Conservation (phyloP, 2,888 invertebrate genomes). For the Belgica antarctica region DNA sequence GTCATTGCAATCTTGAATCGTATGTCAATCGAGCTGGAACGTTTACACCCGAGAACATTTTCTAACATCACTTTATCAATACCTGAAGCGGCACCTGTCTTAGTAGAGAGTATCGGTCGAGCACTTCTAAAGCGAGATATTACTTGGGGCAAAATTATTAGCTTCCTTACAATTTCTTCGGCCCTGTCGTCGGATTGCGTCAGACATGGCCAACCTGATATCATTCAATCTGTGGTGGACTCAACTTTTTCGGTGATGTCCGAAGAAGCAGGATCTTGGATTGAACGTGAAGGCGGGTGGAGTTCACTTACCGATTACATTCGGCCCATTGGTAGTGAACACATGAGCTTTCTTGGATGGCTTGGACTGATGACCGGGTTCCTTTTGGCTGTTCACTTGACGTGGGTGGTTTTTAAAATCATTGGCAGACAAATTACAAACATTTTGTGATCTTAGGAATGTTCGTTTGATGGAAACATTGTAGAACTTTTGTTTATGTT, state of each 20-base stretch:
- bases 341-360: conserved; percentile 14
- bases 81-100: background rate
- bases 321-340: conserved; percentile 25
- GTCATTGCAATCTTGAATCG: conserved; percentile 24
- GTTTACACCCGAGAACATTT: conserved; percentile 19
- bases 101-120: conserved; percentile 18
- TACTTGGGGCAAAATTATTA: conserved; percentile 38
- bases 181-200: conserved; percentile 24
- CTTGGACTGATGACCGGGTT: conserved; percentile 24
- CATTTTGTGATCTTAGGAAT: conserved; percentile 29
- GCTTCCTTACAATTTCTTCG: conserved; percentile 24
- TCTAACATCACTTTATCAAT: background rate
- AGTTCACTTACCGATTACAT: conserved; percentile 23
- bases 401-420: conserved; percentile 3
- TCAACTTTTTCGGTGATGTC: background rate
- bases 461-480: background rate
- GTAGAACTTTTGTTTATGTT: conserved; percentile 3
- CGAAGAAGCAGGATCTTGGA: conserved; percentile 34
- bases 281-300: conserved; percentile 25
- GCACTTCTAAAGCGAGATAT: conserved; percentile 4
- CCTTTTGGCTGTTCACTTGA: background rate
- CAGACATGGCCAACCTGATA: conserved; percentile 19
- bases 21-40: conserved; percentile 24
- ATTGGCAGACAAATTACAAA: conserved; percentile 17
- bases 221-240: conserved; percentile 21